phyloP scores from a whole-genome alignment of 2,888 invertebrate species.

The Caenorhabditis doughertyi region DNA sequence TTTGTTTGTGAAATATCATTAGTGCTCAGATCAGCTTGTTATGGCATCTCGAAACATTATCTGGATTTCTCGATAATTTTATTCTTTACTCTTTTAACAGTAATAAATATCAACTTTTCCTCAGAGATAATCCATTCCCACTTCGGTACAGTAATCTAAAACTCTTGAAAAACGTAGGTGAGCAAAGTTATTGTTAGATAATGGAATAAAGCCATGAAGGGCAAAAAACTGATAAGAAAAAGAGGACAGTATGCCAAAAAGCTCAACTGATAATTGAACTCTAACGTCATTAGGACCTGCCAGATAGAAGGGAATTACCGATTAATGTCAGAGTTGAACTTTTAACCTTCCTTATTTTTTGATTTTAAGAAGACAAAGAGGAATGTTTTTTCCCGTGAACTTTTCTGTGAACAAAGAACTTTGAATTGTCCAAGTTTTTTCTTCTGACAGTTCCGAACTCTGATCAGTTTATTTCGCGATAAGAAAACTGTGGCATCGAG shows the following conservation, averaged over 20 bases:
- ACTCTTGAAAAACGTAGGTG: constrained; percentile 7
- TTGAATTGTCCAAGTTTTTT: background rate
- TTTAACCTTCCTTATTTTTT: background rate
- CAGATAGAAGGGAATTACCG: background rate
- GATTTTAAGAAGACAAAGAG: background rate
- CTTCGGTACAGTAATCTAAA: no score
- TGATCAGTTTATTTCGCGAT: constrained; percentile 14
- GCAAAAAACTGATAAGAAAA: constrained; percentile 19
- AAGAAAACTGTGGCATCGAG: constrained; percentile 19
- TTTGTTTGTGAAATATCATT: no score
- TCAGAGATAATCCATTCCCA: no score
- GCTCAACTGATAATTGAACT: background rate
- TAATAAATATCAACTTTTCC: no score
- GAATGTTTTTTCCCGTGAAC: background rate
- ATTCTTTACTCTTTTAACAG: no score
- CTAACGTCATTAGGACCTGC: background rate
- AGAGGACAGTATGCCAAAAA: background rate
- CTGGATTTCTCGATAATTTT: no score
- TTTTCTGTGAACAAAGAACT: background rate
- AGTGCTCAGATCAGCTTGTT: no score
- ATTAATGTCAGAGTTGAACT: background rate
- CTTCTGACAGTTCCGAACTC: background rate
- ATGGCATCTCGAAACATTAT: no score
- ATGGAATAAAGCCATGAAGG: background rate
- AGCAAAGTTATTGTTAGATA: constrained; percentile 30